phyloP scores from a whole-genome alignment of 2,797 vertebrate genomes.

The Phrynocephalus vlangalii region DNA sequence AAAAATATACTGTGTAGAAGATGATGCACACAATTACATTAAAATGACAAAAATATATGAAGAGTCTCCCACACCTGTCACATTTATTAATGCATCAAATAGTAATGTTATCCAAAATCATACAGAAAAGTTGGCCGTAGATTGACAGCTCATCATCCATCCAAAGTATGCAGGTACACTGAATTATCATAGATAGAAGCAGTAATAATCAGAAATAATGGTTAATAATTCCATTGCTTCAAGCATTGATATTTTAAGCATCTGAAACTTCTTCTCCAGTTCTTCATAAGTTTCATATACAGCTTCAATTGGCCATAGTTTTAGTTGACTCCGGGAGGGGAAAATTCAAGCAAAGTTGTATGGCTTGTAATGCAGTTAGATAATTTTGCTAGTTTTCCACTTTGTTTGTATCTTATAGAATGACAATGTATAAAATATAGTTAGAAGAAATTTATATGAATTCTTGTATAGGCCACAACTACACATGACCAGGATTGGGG shows the following conservation, averaged over 20 bases:
- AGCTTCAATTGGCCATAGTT: background rate
- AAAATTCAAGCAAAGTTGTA: background rate
- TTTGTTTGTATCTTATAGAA: background rate
- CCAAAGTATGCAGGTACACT: background rate
- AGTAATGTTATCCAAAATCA: slow-evolving; percentile 33
- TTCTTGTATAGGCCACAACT: background rate
- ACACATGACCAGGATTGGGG: too few species aligned
- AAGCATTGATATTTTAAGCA: slow-evolving; percentile 10
- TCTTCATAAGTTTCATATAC: rapidly evolving
- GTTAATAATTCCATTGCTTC: background rate
- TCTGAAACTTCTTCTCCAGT: slow-evolving; percentile 9
- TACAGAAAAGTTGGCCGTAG: slow-evolving; percentile 8
- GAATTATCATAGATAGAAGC: slow-evolving; percentile 27
- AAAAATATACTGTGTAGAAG: slow-evolving; percentile 11
- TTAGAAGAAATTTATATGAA: background rate
- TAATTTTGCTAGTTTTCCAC: background rate
- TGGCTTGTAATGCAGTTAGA: background rate
- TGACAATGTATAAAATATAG: background rate
- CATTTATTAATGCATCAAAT: slow-evolving; percentile 20
- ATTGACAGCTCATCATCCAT: slow-evolving; percentile 26
- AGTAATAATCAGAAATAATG: slow-evolving; percentile 14
- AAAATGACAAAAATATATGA: slow-evolving; percentile 2
- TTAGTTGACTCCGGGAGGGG: background rate
- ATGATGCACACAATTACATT: slow-evolving; percentile 14
- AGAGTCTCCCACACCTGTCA: slow-evolving; percentile 27